Evolutionary conservation across 2,113 vertebrate genomes (phyloP).

Genomic region (Larimichthys polyactis): DNA sequence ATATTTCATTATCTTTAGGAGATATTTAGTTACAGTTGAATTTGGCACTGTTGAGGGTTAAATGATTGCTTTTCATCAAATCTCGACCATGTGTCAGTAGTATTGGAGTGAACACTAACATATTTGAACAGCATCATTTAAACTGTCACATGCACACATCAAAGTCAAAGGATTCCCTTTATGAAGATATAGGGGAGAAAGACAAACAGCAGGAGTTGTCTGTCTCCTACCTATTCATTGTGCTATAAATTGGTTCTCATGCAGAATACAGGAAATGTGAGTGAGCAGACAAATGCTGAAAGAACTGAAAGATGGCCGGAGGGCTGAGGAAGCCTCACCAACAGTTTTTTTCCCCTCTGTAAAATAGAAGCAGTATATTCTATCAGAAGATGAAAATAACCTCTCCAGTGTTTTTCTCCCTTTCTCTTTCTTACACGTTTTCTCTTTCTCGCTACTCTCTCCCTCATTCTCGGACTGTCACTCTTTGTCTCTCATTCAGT

Average conservation of each 20-base stretch:
- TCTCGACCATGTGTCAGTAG: not conserved
- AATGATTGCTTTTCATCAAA: not conserved
- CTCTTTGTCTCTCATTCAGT: conserved; percentile 74
- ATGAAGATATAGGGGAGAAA: conserved; percentile 3
- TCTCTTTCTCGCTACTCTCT: conserved; percentile 47
- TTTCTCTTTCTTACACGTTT: conserved; percentile 54
- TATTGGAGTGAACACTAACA: not conserved
- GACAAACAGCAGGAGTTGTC: conserved; percentile 27
- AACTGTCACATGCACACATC: conserved; percentile 33
- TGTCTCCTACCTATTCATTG: conserved; percentile 30
- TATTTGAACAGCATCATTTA: conserved; percentile 24
- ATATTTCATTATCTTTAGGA: not conserved
- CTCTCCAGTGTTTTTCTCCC: conserved; percentile 47
- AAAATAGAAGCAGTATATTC: conserved; percentile 19
- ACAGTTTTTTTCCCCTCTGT: conserved; percentile 19
- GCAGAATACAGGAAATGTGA: conserved; percentile 47
- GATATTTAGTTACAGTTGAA: not conserved
- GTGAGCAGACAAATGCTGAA: conserved; percentile 21
- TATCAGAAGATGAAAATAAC: conserved; percentile 36
- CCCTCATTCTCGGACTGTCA: conserved; percentile 55
- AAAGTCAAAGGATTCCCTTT: conserved; percentile 34
- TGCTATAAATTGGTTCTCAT: conserved; percentile 38
- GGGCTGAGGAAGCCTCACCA: conserved; percentile 16
- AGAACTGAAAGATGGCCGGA: conserved; percentile 8
- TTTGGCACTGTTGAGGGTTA: no score